Evolutionary conservation across 2,113 vertebrate genomes (phyloP), one percentile per base, ranked within the genome.

Genomic region (Crotalus viridis): DNA sequence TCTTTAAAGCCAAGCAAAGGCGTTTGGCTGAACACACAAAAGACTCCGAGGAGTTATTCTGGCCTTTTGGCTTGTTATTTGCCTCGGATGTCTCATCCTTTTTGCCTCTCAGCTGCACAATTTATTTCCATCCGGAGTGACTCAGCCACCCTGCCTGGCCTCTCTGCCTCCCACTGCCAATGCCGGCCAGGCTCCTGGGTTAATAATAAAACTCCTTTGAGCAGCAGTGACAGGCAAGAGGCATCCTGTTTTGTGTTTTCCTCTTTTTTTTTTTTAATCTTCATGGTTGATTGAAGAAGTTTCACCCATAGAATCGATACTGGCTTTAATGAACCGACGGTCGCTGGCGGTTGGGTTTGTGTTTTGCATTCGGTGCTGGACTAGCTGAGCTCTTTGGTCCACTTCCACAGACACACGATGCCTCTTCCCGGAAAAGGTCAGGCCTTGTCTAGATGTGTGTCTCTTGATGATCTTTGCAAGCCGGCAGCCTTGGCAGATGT

Each of bases 101-200:
- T 33, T 54, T 22, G 55, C 90, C 88, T 89, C 87, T 90, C 56
- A 6, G 21, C 22, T 33, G 90, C 91, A 93, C 90, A 89, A 39
- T 56, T n/a, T 91, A 28, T 91, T 85, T 93, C 69, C 33, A 6
- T 91, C 69, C 48, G 48, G 74, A 89, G 48, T 48, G 93, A 94
- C 74, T 87, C 69, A 85, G 46, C 3, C 26, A 55, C 55, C 17
- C 43, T 57, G 69, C 1, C 9, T 54, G 64, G 39, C 39, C 39
- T 39, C 39, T 39, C 39, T 39, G 90, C 43, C 54, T 5, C 92
- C 85, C 69, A 22, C 87, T 26, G 51, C 51, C 10, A 24, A 26
- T 12, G 51, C 21, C 0, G 43, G 0, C 0, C 0, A 2, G 39
- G 17, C 6, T 46, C 0, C 0, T 48, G 59, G 28, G 39, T 26